phyloP scores from a whole-genome alignment of 2,888 invertebrate genomes.

The Morpho achilles region DNA sequence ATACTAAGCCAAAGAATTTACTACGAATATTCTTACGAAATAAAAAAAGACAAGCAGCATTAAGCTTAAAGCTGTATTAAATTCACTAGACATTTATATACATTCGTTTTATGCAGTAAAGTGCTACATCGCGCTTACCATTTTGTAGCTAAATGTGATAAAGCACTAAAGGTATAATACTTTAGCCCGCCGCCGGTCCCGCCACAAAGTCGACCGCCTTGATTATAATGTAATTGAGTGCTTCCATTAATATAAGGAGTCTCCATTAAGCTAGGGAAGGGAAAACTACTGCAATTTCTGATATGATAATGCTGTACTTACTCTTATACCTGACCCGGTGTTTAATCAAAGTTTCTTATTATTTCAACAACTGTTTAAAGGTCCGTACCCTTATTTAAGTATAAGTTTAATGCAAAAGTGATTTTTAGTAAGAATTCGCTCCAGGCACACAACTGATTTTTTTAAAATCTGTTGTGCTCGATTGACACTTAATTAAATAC shows the following conservation, averaged over 20 bases:
- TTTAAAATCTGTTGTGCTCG: no score
- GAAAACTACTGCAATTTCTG: conserved; percentile 7
- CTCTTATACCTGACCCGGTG: no score
- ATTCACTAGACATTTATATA: background rate
- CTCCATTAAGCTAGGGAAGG: conserved; percentile 35
- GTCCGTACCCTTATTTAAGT: no score
- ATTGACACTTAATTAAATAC: no score
- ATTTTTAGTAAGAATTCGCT: no score
- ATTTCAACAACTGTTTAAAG: no score
- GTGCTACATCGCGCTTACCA: conserved; percentile 3
- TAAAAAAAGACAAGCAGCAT: background rate
- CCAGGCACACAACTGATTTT: no score
- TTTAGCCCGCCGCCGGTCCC: conserved; percentile 5
- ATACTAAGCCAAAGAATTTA: background rate
- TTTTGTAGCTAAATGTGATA: conserved; percentile 12
- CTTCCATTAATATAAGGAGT: conserved; percentile 53
- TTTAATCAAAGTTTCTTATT: no score
- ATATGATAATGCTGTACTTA: conserved; percentile 2
- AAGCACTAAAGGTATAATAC: conserved; percentile 11
- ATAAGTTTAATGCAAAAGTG: no score
- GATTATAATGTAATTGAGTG: conserved; percentile 67
- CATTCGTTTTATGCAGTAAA: background rate
- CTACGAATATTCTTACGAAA: background rate
- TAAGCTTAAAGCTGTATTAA: background rate
- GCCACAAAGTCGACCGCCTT: conserved; percentile 26